Base-by-base conservation (phyloP, 2,888 invertebrate species). In the Hypomecis atomaria region DNA sequence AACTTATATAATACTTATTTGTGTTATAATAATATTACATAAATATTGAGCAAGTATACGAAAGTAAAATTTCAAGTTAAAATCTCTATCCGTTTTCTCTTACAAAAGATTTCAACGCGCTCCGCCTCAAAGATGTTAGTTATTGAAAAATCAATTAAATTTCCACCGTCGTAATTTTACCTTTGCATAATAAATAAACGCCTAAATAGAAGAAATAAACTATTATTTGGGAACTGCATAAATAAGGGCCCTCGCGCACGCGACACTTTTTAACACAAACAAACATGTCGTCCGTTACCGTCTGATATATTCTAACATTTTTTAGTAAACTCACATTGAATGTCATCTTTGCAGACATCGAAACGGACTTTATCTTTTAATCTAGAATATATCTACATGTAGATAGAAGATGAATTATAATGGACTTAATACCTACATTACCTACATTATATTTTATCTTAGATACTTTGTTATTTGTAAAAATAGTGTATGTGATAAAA, bases 151-250 rank as follows among this genome's bases (percentile, higher is more conserved):
- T 59, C 59, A 64, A 59, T 64, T 59, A 64, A 55, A 59, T 59
- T 59, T 59, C 64, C 58, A 50, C 59, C 59, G 38, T 64, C 59
- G 64, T 64, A 59, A 64, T 55, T 64, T 59, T 56, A 64, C 64
- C 59, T 64, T 59, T 59, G 59, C 64, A 64, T 64, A 59, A 55
- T 64, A 64, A 64, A 64, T 50, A 56, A 64, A 50, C 43, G 42
- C 36, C 49, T 48, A 53, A 65, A 65, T 43, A 57, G 47, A 65
- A 65, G 52, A 65, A 60, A 60, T 56, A 60, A 60, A 60, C 57
- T 60, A 53, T 65, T 65, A 65, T 60, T 58, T 53, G 47, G 44
- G 60, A 61, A 53, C 65, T 65, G 60, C 65, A 65, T 65, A 43
- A 61, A 65, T 47, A 59, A 50, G 11, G 47, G 38, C 6, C 9